Evolutionary conservation across 1,140 invertebrate species (phyloP).

Genomic region (Bactericera cockerelli): DNA sequence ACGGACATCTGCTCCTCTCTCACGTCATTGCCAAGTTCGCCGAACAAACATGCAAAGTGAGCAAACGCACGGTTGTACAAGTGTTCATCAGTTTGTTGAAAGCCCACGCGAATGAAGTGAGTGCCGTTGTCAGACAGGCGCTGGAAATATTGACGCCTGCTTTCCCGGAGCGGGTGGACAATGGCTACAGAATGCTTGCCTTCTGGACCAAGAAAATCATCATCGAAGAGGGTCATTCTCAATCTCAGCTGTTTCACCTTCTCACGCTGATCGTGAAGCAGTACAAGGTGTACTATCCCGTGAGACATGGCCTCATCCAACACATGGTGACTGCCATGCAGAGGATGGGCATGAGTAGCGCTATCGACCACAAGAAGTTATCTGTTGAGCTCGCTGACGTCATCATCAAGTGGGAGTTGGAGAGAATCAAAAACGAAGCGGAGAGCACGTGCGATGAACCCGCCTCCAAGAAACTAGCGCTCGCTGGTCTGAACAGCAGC

Average conservation of each 20-base stretch:
- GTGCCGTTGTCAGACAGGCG: conserved; percentile 81
- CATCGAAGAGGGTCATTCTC: conserved; percentile 90
- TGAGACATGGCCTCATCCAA: conserved; percentile 83
- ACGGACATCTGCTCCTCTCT: conserved; percentile 88
- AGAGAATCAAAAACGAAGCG: conserved; percentile 50
- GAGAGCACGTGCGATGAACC: conserved; percentile 20
- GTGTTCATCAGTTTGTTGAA: conserved; percentile 94
- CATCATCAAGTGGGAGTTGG: conserved; percentile 92
- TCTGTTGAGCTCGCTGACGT: conserved; percentile 96
- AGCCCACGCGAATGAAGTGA: conserved; percentile 85
- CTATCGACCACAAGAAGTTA: conserved; percentile 77
- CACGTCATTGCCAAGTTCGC: conserved; percentile 97
- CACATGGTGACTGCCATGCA: conserved; percentile 92
- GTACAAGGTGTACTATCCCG: conserved; percentile 89
- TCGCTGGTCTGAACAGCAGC: conserved; percentile 20
- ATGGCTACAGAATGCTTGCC: conserved; percentile 91
- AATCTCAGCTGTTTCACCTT: conserved; percentile 90
- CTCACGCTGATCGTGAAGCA: conserved; percentile 87
- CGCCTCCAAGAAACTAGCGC: not conserved
- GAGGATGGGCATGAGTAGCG: conserved; percentile 68
- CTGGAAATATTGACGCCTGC: conserved; percentile 93
- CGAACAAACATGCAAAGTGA: conserved; percentile 92
- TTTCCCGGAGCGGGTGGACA: conserved; percentile 88
- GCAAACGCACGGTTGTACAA: conserved; percentile 92
- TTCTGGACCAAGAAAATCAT: conserved; percentile 99